Base-by-base conservation (phyloP, 2,888 invertebrate genomes). In the Dicyrtoma fusca region DNA sequence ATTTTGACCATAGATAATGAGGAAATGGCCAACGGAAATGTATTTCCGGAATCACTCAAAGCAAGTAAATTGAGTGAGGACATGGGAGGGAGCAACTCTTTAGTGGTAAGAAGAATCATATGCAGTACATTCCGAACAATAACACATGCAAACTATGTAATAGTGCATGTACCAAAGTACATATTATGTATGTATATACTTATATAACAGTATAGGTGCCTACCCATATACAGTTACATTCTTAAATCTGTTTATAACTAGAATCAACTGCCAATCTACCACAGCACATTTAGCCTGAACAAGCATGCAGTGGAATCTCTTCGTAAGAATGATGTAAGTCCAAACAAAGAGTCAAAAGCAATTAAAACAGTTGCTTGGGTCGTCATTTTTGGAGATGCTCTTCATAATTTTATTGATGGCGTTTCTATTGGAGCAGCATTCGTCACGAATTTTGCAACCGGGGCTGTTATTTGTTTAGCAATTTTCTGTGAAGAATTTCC, bases 391-490 rank as follows among this genome's bases (percentile, higher is more conserved):
- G 88, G 88, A 1, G 88, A 88, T 81, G 87, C 87, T 1, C 82
- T 88, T 49, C 88, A 88, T 81, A 88, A 88, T 81, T 87, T 88
- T 79, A 87, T 88, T 68, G 88, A 88, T 81, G 88, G 88, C 1
- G 82, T 88, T 26, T 86, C 87, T 14, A 86, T 88, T 68, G 88
- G 87, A 0, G 88, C 88, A 10, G 87, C 87, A 11, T 88, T 88
- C 80, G 85, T 86, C 49, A 84, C 86, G 73, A 85, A 84, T 71
- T 83, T 86, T 45, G 81, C 86, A 45, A 84, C 85, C 3, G 88
- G 88, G 13, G 83, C 88, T 65, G 86, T 86, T 74, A 85, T 88
- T 19, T 86, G 86, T 45, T 81, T 88, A 21, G 88, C 88, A 47
- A 86, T 88, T 1, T 82, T 88, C 57, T 87, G 87, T 79, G 88